Evolutionary conservation across 1,140 invertebrate species (phyloP).

Genomic region (Heliconius hermathena): DNA sequence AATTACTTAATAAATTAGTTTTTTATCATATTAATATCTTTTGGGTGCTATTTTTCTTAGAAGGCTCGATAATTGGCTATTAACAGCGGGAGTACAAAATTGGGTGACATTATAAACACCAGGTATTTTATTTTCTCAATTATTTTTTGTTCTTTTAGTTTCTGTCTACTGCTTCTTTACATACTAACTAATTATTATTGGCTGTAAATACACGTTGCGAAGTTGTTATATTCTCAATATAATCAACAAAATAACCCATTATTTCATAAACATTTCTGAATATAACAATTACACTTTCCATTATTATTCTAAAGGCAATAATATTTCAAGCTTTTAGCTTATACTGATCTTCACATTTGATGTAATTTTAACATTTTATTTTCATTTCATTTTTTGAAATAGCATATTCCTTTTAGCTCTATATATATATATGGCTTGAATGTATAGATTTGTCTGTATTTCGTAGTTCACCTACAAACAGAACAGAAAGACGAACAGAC

Average conservation of each 20-base stretch:
- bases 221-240: not conserved
- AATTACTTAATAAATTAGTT: not conserved
- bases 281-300: not conserved
- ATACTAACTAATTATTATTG: not conserved
- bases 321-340: slow-evolving; percentile 3
- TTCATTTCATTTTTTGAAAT: slow-evolving; percentile 3
- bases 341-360: not conserved
- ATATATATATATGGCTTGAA: not conserved
- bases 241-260: not conserved
- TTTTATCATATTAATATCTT: not conserved
- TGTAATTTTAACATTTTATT: not conserved
- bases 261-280: not conserved
- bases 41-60: not conserved
- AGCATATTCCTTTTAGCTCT: not conserved
- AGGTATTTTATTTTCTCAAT: not conserved
- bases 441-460: not conserved
- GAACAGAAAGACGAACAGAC: not conserved
- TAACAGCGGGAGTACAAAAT: not conserved
- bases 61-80: not conserved
- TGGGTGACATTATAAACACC: not conserved
- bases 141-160: not conserved
- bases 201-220: not conserved
- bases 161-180: not conserved
- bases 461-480: not conserved
- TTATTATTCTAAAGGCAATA: not conserved